Evolutionary conservation across 2,797 vertebrate species (phyloP), one percentile per base, ranked within the genome.

Genomic region (Gambelia wislizenii): DNA sequence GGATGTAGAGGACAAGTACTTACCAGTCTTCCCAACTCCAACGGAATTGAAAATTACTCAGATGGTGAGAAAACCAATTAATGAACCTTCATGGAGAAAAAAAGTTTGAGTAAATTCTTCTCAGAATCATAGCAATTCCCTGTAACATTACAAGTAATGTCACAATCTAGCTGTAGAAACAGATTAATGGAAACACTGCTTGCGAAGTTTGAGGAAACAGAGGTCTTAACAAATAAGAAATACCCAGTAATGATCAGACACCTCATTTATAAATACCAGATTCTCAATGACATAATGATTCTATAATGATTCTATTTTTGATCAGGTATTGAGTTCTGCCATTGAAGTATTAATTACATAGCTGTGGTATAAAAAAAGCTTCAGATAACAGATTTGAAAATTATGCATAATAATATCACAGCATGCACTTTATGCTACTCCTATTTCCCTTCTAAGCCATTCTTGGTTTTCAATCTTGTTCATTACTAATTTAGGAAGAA

Each of bases 11-110:
- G 0, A 75, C 16, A 64, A 75, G 83, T 30, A 94, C 98, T 98
- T 96, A 99, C 99, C 99, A 99, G 93, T 99, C 99, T 89, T 99
- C 99, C 99, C 99, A 99, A 96, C 99, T 99, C 99, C 99, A 99
- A 64, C 98, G 97, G 92, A 99, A 99, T 90, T 99, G 98, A 91
- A 99, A 99, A 96, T 99, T 99, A 97, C 98, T 99, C 96, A 99
- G 94, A 95, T 99, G 99, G 95, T 99, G 99, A 75, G 99, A 98
- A 97, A 99, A 99, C 99, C 99, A 99, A 97, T 98, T 99, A 95
- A 99, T 98, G 94, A 98, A 98, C 92, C 97, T 98, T 94, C 1
- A 91, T 33, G 83, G 75, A 83, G 25, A 91, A 87, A 92, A 78
- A 81, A 93, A 91, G 0, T 5, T 88, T 49, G 8, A 52, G 87